Percentiles rank a stretch among this genome's conserved stretches.
phyloP scores from a whole-genome alignment of 2,113 vertebrate species.

The Percopsis transmontana region DNA sequence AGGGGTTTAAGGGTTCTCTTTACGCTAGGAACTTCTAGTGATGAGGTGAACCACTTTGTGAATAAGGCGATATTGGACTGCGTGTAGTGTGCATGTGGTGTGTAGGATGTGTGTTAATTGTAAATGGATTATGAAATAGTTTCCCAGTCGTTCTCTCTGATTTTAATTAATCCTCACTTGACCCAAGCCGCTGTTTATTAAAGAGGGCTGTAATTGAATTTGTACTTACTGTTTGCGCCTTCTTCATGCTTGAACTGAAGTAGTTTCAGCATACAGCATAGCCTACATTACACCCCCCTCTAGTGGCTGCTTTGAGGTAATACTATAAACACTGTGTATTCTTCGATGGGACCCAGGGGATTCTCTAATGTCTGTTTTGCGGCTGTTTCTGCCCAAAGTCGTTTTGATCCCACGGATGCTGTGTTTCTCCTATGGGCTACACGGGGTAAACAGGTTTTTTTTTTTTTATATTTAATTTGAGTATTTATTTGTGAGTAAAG shows the following conservation, averaged over 20 bases:
- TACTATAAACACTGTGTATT: not conserved
- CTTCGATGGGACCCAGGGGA: too few relatives aligned
- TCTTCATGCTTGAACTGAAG: not conserved
- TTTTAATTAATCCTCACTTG: slow-evolving; percentile 20
- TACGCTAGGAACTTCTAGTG: too few relatives aligned
- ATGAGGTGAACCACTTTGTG: not conserved
- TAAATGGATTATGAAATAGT: not conserved
- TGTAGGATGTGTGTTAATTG: not conserved
- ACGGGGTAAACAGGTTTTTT: too few relatives aligned
- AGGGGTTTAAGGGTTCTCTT: too few relatives aligned
- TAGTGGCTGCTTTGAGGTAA: slow-evolving; percentile 39
- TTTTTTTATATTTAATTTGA: too few relatives aligned
- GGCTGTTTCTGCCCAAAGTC: too few relatives aligned
- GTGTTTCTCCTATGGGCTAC: too few relatives aligned
- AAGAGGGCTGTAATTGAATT: slow-evolving; percentile 16
- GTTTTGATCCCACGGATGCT: too few relatives aligned
- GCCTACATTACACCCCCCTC: slow-evolving; percentile 42
- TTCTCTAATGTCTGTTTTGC: too few relatives aligned
- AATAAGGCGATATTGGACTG: not conserved
- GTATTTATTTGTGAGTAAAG: too few relatives aligned
- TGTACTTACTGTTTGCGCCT: not conserved
- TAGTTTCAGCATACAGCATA: not conserved
- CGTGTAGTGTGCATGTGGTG: not conserved
- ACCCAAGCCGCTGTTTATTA: slow-evolving; percentile 19
- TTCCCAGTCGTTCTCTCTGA: not conserved